These are phyloP conservation scores for Gymnoscelis rufifasciata DNA, from an alignment of 2,888 invertebrate species.

Conservation along the genomic window DNA sequence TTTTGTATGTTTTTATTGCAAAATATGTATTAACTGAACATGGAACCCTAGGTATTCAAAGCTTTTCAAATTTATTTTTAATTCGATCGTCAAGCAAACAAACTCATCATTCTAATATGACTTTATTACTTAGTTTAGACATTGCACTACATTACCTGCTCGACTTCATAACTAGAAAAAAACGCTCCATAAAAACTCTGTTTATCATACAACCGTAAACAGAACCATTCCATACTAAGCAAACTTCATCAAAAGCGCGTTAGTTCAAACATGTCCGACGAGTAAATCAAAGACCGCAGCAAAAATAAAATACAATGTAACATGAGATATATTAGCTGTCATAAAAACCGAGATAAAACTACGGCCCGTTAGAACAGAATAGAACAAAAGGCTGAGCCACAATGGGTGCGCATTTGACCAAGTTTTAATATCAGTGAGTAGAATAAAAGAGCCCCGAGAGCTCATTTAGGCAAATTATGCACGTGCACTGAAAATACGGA, in stretches of 20 bases:
- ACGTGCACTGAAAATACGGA: constrained; percentile 41
- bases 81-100: too few relatives aligned
- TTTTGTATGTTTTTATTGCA: too few relatives aligned
- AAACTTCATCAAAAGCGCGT: neutral
- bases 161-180: too few relatives aligned
- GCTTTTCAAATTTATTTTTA: too few relatives aligned
- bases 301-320: constrained; percentile 12
- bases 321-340: constrained; percentile 25
- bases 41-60: too few relatives aligned
- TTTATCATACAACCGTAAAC: neutral
- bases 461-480: constrained; percentile 65
- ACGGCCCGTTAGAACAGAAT: constrained; percentile 36
- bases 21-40: too few relatives aligned
- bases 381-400: constrained; percentile 49
- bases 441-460: constrained; percentile 53
- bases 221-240: neutral
- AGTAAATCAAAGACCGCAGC: constrained; percentile 3
- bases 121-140: too few relatives aligned
- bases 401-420: constrained; percentile 60
- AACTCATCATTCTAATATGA: too few relatives aligned
- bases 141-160: too few relatives aligned
- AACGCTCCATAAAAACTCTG: too few relatives aligned
- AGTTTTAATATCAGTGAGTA: constrained; percentile 59
- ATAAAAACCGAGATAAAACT: constrained; percentile 28
- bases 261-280: neutral